Conservation (phyloP, 2,113 vertebrate species). For the Campylomormyrus tamandua region DNA sequence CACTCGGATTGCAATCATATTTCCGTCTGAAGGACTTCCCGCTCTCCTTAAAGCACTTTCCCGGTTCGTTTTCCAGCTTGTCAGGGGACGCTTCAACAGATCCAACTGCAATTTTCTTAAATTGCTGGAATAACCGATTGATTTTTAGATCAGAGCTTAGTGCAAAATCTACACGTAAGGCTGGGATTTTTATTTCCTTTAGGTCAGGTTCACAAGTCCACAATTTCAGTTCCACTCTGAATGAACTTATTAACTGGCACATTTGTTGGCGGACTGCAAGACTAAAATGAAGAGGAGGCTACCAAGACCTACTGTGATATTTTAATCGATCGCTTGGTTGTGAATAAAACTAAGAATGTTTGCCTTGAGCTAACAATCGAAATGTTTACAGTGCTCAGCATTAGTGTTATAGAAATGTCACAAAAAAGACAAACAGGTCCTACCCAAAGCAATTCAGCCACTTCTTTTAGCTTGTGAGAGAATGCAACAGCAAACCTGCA, state of each 20-base stretch:
- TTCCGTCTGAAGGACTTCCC: conserved; percentile 3
- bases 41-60: background rate
- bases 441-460: conserved; percentile 73
- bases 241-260: background rate
- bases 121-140: background rate
- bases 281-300: background rate
- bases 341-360: background rate
- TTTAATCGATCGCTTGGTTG: background rate
- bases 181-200: background rate
- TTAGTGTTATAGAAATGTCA: background rate
- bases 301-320: background rate
- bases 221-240: background rate
- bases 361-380: background rate
- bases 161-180: background rate
- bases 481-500: conserved; percentile 88
- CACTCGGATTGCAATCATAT: background rate
- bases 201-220: background rate
- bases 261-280: background rate
- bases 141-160: conserved; percentile 1
- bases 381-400: background rate
- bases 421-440: conserved; percentile 25
- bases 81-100: background rate
- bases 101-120: conserved; percentile 4
- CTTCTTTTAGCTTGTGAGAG: conserved; percentile 71
- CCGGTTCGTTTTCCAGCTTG: background rate